phyloP scores from a whole-genome alignment of 2,113 vertebrate genomes.

The Ivindomyrus marchei region DNA sequence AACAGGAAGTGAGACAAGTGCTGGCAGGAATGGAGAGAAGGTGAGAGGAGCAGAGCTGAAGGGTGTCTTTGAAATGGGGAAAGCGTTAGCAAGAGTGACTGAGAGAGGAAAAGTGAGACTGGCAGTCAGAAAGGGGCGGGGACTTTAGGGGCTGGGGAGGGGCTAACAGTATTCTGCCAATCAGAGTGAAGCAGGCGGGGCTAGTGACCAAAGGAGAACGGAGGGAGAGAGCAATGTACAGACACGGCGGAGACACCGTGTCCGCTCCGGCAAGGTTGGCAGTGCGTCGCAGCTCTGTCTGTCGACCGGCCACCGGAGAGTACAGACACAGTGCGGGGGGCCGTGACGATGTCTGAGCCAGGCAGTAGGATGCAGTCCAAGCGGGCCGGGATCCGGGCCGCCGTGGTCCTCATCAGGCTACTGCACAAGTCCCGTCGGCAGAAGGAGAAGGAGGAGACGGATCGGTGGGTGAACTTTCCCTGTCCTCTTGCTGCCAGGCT shows the following conservation, averaged over 20 bases:
- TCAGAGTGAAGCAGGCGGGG: slow-evolving; percentile 7
- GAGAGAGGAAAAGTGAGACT: background rate
- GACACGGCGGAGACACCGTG: slow-evolving; percentile 36
- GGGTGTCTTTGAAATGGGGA: background rate
- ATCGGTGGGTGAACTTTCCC: slow-evolving; percentile 47
- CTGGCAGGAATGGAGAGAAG: background rate
- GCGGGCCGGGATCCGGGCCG: slow-evolving; percentile 84
- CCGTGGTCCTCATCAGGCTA: slow-evolving; percentile 87
- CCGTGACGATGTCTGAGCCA: slow-evolving; percentile 67
- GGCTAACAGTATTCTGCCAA: background rate
- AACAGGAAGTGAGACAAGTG: background rate
- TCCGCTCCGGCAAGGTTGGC: slow-evolving; percentile 45
- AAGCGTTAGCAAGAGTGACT: background rate
- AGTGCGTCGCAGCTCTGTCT: slow-evolving; percentile 32
- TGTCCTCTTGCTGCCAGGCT: background rate
- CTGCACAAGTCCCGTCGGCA: slow-evolving; percentile 84
- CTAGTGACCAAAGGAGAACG: slow-evolving; percentile 4
- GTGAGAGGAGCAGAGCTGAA: background rate
- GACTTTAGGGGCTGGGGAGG: background rate
- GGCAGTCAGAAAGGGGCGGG: background rate
- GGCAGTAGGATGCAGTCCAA: slow-evolving; percentile 67
- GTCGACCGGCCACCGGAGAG: slow-evolving; percentile 27
- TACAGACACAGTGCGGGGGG: slow-evolving; percentile 14
- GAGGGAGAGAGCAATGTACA: slow-evolving; percentile 33
- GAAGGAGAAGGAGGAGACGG: slow-evolving; percentile 57